phyloP scores from a whole-genome alignment of 2,113 vertebrate species.

The Amazona vittata region DNA sequence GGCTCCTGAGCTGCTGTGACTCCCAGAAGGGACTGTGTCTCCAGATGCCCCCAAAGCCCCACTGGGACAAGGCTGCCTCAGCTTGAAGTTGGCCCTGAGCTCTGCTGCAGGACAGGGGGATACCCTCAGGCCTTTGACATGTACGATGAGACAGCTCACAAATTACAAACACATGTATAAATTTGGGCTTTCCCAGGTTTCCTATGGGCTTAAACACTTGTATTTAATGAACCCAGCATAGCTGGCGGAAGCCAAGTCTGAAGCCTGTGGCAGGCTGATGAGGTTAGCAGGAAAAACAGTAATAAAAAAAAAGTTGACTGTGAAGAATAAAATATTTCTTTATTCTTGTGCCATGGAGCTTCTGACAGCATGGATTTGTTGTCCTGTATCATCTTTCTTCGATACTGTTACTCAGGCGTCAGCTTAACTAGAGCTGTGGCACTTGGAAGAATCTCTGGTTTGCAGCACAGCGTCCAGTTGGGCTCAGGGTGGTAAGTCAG shows the following conservation, averaged over 20 bases:
- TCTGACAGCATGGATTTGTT: background rate
- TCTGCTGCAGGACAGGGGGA: too few relatives aligned
- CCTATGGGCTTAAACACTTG: background rate
- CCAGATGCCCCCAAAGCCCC: background rate
- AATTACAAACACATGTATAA: background rate
- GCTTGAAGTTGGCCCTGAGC: background rate
- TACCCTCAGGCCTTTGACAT: background rate
- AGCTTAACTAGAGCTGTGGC: background rate
- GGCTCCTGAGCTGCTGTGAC: background rate
- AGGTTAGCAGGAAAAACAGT: background rate
- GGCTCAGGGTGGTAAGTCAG: background rate
- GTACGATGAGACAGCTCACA: accelerated
- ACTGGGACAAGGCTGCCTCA: accelerated
- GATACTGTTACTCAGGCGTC: background rate
- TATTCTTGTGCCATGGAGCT: background rate
- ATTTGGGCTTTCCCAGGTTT: background rate
- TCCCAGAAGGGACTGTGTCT: background rate
- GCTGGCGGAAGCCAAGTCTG: background rate
- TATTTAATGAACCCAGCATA: background rate
- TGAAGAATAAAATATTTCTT: background rate
- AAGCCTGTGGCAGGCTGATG: background rate
- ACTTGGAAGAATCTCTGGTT: background rate
- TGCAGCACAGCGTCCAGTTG: background rate
- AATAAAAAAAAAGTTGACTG: background rate
- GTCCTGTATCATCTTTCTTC: background rate